phyloP scores from a whole-genome alignment of 2,113 vertebrate species.

The Lamprotornis superbus region DNA sequence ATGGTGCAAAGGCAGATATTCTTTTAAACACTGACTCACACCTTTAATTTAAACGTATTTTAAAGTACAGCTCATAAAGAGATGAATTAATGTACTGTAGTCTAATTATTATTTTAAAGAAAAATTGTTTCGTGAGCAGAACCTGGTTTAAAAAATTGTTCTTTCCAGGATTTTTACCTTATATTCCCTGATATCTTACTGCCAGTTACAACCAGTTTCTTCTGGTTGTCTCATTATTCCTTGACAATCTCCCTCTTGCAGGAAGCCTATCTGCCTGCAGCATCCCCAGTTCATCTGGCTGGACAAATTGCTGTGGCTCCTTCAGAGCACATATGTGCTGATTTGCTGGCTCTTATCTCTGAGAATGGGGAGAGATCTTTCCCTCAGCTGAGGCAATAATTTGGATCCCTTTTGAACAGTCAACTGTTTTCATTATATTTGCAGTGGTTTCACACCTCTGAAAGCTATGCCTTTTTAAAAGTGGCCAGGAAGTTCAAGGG shows the following conservation, averaged over 20 bases:
- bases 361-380: slow-evolving; percentile 23
- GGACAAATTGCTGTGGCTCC: not conserved
- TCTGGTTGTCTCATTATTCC: not conserved
- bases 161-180: not conserved
- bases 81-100: not conserved
- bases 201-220: not conserved
- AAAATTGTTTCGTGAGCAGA: not conserved
- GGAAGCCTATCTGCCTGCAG: slow-evolving; percentile 16
- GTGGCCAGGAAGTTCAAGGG: not conserved
- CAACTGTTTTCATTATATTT: not conserved
- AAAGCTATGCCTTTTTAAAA: not conserved
- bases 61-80: not conserved
- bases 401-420: not conserved
- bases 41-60: not conserved
- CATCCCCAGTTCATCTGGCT: slow-evolving; percentile 38
- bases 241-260: slow-evolving; percentile 16
- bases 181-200: not conserved
- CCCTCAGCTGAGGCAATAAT: slow-evolving; percentile 15
- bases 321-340: not conserved
- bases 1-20: not conserved
- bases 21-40: not conserved
- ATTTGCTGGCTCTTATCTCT: slow-evolving; percentile 28
- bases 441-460: not conserved
- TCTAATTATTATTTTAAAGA: not conserved
- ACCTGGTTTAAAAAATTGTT: not conserved